These are phyloP conservation scores for Orientallactaga sibirica DNA, from an alignment of 2,797 vertebrate genomes.

Conservation along the genomic window DNA sequence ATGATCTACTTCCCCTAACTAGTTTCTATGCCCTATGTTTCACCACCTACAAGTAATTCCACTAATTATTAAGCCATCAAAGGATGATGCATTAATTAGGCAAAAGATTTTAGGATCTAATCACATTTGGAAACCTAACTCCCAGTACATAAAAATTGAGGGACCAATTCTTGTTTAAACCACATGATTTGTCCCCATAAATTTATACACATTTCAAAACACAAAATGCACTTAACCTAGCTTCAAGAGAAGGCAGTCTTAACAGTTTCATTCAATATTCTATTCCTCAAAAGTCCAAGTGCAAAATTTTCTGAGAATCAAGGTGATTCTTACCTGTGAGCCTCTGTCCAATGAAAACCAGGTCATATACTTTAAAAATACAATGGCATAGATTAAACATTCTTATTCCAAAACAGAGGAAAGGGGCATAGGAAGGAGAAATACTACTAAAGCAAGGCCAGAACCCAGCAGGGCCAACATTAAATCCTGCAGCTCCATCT, in stretches of 20 bases:
- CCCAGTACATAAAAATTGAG: not conserved
- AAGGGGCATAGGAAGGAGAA: not conserved
- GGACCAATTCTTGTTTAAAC: not conserved
- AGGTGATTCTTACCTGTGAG: not conserved
- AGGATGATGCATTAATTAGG: not conserved
- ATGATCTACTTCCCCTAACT: not conserved
- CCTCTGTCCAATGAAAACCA: not conserved
- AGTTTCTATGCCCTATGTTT: not conserved
- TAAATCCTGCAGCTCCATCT: not conserved
- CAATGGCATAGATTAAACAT: not conserved
- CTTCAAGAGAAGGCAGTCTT: not conserved
- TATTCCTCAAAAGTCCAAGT: not conserved
- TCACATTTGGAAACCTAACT: not conserved
- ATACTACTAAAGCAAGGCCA: not conserved
- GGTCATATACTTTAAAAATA: not conserved
- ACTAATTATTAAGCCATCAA: not conserved
- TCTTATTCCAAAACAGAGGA: not conserved
- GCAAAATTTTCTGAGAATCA: not conserved
- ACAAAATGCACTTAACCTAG: not conserved
- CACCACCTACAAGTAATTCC: too few species aligned
- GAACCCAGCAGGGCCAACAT: not conserved
- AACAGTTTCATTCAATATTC: not conserved
- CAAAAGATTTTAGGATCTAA: not conserved
- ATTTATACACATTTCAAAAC: too few species aligned
- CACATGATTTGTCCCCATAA: not conserved